Evolutionary conservation across 2,888 invertebrate species (phyloP).

Genomic region (Eristalis arbustorum): DNA sequence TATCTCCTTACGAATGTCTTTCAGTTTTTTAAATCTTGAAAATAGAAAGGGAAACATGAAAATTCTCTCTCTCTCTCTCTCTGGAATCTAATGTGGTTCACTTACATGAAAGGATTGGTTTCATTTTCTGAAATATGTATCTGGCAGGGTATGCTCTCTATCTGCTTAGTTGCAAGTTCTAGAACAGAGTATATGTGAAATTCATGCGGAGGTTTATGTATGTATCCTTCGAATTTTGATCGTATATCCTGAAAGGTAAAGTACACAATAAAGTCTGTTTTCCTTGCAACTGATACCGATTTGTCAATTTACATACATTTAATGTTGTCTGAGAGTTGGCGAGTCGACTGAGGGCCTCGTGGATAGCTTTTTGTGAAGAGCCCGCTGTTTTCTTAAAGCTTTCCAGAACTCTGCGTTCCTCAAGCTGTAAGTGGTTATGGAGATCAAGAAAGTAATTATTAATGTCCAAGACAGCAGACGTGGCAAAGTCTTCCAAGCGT

Average conservation of each 20-base stretch:
- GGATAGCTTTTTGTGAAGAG: constrained; percentile 73
- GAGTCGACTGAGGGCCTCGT: constrained; percentile 72
- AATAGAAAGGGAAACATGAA: background rate
- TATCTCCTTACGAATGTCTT: constrained; percentile 66
- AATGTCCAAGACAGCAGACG: constrained; percentile 73
- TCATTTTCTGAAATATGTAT: constrained; percentile 72
- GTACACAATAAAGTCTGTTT: background rate
- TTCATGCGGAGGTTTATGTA: constrained; percentile 69
- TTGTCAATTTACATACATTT: constrained; percentile 74
- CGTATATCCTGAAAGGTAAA: constrained; percentile 72
- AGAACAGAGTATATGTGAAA: constrained; percentile 73
- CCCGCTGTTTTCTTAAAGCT: constrained; percentile 73
- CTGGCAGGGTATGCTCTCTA: constrained; percentile 74
- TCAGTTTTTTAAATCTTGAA: constrained; percentile 71
- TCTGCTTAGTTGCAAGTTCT: constrained; percentile 60
- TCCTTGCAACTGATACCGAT: background rate
- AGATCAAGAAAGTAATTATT: constrained; percentile 75
- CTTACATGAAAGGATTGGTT: constrained; percentile 71
- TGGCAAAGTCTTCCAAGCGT: constrained; percentile 74
- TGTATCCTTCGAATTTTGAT: constrained; percentile 58
- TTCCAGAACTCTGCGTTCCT: constrained; percentile 74
- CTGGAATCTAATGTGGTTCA: background rate
- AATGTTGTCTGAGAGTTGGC: constrained; percentile 73
- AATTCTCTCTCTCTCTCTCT: background rate
- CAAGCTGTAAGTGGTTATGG: constrained; percentile 76